Evolutionary conservation across 2,888 invertebrate genomes (phyloP), one percentile per base, ranked within the genome.

Genomic region (Apoderus coryli): DNA sequence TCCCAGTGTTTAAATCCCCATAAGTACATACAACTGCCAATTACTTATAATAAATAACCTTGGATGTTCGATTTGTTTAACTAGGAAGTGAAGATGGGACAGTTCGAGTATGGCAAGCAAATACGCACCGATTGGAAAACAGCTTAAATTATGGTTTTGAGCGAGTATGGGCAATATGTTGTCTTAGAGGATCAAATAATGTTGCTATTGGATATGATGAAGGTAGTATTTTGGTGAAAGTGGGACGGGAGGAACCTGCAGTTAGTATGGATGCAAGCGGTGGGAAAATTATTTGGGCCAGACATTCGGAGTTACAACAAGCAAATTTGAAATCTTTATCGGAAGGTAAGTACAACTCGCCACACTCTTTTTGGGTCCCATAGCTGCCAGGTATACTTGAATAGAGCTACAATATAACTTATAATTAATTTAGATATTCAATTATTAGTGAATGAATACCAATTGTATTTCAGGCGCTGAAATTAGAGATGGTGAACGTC

Each of bases 231-330:
- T 78, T 92, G 66, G 80, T 93, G 4, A 92, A 88, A 41, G 46
- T 54, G 7, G 98, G 98, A 2, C 70, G 96, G 22, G 98, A 99
- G 56, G 96, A 98, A 54, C 98, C 98, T 1, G 96, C 96, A 0
- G 92, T 95, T 51, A 93, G 95, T 0, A 99, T 98, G 98, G 98
- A 98, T 57, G 81, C 84, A 2, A 80, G 81, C 48, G 98, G 98
- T 14, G 95, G 96, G 4, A 99, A 99, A 64, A 95, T 98, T 36
- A 82, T 99, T 34, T 98, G 95, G 93, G 98, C 98, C 0, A 81
- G 82, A 50, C 98, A 99, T 58, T 92, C 92, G 0, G 98, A 98
- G 63, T 76, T 99, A 56, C 96, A 98, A 55, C 96, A 96, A 57
- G 88, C 86, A 4, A 90, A 92, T 59, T 60, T 92, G 40, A 90